Conservation (phyloP, 2,888 invertebrate genomes). For the Nemoura dubitans region DNA sequence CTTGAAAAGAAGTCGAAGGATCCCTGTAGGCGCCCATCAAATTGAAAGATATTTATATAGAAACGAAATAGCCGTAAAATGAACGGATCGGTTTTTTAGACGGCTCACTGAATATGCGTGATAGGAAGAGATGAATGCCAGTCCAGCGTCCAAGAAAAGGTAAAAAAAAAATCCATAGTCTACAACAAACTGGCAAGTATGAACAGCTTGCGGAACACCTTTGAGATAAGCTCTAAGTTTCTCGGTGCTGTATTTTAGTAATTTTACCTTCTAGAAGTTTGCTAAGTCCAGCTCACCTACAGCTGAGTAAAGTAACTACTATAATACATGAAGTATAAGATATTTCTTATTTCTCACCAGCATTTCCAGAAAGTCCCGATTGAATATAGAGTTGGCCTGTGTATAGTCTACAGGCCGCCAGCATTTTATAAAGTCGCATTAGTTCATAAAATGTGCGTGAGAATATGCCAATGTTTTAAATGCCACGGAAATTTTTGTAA, state of each 20-base stretch:
- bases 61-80: neutral
- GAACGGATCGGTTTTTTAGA: neutral
- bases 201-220: neutral
- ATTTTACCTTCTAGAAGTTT: no score
- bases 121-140: neutral
- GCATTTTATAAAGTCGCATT: no score
- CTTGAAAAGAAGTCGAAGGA: constrained; percentile 12
- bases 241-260: neutral
- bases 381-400: no score
- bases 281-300: no score
- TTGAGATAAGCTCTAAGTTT: neutral
- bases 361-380: no score
- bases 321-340: no score
- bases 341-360: no score
- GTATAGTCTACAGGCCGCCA: no score
- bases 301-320: no score
- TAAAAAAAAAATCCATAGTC: neutral
- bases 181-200: neutral
- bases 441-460: neutral
- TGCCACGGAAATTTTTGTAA: neutral
- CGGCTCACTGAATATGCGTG: neutral
- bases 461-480: neutral
- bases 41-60: constrained; percentile 20
- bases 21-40: constrained; percentile 12
- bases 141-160: neutral